Conservation (phyloP, 2,888 invertebrate genomes). For the Galerucella calmariensis region DNA sequence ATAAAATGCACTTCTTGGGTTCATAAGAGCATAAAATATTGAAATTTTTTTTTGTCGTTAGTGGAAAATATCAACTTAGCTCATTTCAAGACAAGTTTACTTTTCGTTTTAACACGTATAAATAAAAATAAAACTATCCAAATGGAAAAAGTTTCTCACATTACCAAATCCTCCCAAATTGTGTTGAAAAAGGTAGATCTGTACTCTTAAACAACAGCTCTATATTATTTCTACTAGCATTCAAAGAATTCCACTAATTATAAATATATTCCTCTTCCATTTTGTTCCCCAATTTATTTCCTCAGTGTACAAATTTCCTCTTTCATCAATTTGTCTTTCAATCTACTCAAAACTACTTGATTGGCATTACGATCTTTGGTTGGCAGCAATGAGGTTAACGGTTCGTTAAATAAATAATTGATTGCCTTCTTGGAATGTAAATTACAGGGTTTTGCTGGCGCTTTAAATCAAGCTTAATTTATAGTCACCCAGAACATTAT, state of each 20-base stretch:
- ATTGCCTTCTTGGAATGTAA: constrained; percentile 7
- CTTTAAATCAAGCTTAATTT: not conserved
- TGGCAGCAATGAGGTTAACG: constrained; percentile 2
- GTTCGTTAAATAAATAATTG: constrained; percentile 7
- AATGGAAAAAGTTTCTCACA: too few species aligned
- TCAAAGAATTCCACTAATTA: too few species aligned
- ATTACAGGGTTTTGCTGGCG: not conserved
- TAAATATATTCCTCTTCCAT: too few species aligned
- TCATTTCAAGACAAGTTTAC: not conserved
- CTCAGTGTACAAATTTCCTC: not conserved
- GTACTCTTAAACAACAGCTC: too few species aligned
- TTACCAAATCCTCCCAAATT: too few species aligned
- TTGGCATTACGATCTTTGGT: constrained; percentile 1
- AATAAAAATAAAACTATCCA: too few species aligned
- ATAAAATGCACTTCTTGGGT: not conserved
- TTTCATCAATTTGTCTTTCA: not conserved
- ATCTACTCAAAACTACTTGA: not conserved
- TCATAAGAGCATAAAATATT: not conserved
- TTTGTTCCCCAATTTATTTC: too few species aligned
- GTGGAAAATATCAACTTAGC: not conserved
- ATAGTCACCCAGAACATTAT: not conserved
- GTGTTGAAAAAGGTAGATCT: too few species aligned
- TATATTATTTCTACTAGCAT: too few species aligned
- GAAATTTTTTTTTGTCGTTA: not conserved
- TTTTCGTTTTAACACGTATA: not conserved